Evolutionary conservation across 64 coral and sea anemone species (phyloP), one percentile per base, ranked within the genome.

Genomic region (Stylophora pistillata): DNA sequence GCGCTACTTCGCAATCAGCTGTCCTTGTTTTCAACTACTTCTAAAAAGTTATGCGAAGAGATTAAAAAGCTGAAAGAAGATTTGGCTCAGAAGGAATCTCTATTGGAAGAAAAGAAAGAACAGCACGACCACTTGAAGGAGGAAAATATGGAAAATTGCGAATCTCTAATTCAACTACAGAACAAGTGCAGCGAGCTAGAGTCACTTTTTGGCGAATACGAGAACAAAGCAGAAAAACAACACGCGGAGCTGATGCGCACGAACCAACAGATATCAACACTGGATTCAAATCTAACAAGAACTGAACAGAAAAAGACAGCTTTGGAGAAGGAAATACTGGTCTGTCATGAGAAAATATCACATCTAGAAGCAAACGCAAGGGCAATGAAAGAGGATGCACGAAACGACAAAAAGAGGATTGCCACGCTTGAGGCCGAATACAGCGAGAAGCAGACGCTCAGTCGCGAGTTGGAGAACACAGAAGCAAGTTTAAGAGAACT

Each of bases 401-500:
- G 95, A 10, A 89, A 23, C 11, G 95, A 96, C 55, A 96, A 93
- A 26, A 93, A 96, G 55, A 77, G n/a, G 53, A 96, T 96, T 53
- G 95, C 95, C 0, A 89, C 95, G 9, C 57, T 96, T 37, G 91
- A 96, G 79, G 81, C 79, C 0, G 94, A 93, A 75, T 93, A 80
- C 54, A 69, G 53, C 41, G 94, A 96, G 65, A 96, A 96, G 66
- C 87, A 93, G 70, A 41, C 77, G 10, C 76, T 96, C 1, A 27
- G 78, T 11, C 81, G 87, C 13, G 91, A 96, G 14, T 65, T 89
- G 56, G 87, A 96, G 30, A 93, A 78, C n/a, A 86, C 79, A 0
- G 94, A 93, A 26, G 87, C 60, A 52, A 85, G 72, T 26, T 64
- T 87, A 11, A 89, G 86, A 15, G 87, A 96, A 18, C 53, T 96